phyloP scores from a whole-genome alignment of 2,888 invertebrate genomes.

The Cantharis rufa region DNA sequence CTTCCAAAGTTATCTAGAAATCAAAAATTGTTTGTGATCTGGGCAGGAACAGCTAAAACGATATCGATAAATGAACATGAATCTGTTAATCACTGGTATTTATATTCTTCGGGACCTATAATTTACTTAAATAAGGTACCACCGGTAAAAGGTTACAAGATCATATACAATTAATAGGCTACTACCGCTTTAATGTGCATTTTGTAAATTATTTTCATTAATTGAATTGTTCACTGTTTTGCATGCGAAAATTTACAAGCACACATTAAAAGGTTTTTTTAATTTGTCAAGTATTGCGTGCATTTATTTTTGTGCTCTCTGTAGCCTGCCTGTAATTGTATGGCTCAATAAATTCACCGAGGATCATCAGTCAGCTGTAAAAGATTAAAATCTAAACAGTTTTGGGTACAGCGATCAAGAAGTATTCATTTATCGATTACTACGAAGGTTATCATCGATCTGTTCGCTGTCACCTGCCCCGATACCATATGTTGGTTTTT shows the following conservation, averaged over 20 bases:
- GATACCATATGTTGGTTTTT: background rate
- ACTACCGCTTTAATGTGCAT: background rate
- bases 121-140: slow-evolving; percentile 42
- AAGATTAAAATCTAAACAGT: slow-evolving; percentile 2
- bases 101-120: slow-evolving; percentile 49
- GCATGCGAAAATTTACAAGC: background rate
- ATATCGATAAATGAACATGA: slow-evolving; percentile 43
- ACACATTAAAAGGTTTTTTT: background rate
- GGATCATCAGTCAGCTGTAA: slow-evolving; percentile 8
- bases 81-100: slow-evolving; percentile 51
- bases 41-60: slow-evolving; percentile 33
- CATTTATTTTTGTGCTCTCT: background rate
- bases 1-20: background rate
- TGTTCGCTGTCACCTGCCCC: background rate
- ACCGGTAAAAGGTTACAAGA: slow-evolving; percentile 33
- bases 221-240: background rate
- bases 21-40: background rate
- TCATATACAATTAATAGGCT: slow-evolving; percentile 32
- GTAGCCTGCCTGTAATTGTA: background rate
- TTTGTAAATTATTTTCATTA: background rate
- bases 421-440: slow-evolving; percentile 2
- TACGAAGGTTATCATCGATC: background rate
- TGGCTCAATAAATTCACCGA: background rate
- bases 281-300: background rate
- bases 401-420: slow-evolving; percentile 3